Percentiles rank a stretch among this genome's conserved stretches.
These are phyloP conservation scores for Xylocopa sonorina DNA, from an alignment of 1,140 invertebrate species.

Conservation along the genomic window DNA sequence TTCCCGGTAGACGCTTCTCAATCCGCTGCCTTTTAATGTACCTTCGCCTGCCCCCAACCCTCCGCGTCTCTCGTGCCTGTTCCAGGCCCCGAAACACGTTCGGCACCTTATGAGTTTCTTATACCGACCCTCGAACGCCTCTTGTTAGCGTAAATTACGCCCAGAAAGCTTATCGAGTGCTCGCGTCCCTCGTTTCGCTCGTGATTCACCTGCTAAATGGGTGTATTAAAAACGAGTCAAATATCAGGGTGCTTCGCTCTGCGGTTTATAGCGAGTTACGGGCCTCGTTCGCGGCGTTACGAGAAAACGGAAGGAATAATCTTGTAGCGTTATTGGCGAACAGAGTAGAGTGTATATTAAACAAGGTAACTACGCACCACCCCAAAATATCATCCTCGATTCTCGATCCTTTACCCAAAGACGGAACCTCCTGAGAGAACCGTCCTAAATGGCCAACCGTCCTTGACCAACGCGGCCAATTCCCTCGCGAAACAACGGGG, in stretches of 20 bases:
- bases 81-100: background rate
- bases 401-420: too few relatives aligned
- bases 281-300: background rate
- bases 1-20: background rate
- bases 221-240: background rate
- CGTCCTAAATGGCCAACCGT: too few relatives aligned
- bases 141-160: constrained; percentile 34
- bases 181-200: background rate
- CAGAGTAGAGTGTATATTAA: too few relatives aligned
- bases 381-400: too few relatives aligned
- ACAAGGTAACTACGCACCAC: too few relatives aligned
- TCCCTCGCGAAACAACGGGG: background rate
- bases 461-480: background rate
- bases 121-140: background rate
- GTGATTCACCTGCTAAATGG: constrained; percentile 11
- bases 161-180: background rate
- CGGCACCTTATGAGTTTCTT: constrained; percentile 6
- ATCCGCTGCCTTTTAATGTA: constrained; percentile 22
- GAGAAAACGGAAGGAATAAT: background rate
- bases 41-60: too few relatives aligned
- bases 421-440: too few relatives aligned
- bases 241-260: background rate
- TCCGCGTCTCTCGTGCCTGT: background rate
- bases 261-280: background rate
- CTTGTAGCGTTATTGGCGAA: too few relatives aligned